A percentile compares a stretch with the other conserved stretches of the same genome.
phyloP scores from a whole-genome alignment of 2,113 vertebrate species.

The Orientallactaga bullata region DNA sequence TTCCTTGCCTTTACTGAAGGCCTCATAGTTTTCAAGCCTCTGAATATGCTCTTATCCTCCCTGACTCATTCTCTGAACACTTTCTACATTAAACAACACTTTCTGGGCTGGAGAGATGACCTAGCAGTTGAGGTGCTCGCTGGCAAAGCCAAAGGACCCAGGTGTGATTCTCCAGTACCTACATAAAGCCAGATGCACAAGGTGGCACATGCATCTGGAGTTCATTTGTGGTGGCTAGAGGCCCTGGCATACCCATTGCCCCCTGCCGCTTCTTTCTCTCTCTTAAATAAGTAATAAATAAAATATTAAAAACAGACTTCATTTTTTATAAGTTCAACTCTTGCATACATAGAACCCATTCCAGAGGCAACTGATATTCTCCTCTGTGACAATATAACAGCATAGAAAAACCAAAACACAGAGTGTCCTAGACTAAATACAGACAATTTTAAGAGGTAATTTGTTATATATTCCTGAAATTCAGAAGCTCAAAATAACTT shows the following conservation, averaged over 20 bases:
- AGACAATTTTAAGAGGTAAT: background rate
- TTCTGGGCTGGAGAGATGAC: too few relatives aligned
- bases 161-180: too few relatives aligned
- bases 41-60: background rate
- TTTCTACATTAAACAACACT: background rate
- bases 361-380: background rate
- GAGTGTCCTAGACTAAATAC: background rate
- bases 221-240: too few relatives aligned
- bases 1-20: background rate
- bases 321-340: background rate
- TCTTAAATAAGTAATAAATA: too few relatives aligned
- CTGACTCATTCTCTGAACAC: background rate
- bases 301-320: too few relatives aligned
- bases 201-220: too few relatives aligned
- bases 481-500: background rate
- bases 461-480: background rate
- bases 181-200: too few relatives aligned
- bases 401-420: background rate
- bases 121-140: too few relatives aligned
- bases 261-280: too few relatives aligned
- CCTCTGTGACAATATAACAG: background rate
- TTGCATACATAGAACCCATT: background rate
- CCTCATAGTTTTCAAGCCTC: background rate
- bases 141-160: too few relatives aligned
- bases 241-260: too few relatives aligned